Percentiles rank a stretch among this genome's conserved stretches.
phyloP scores from a whole-genome alignment of 2,888 invertebrate genomes.

The Drosophila tanythrix region DNA sequence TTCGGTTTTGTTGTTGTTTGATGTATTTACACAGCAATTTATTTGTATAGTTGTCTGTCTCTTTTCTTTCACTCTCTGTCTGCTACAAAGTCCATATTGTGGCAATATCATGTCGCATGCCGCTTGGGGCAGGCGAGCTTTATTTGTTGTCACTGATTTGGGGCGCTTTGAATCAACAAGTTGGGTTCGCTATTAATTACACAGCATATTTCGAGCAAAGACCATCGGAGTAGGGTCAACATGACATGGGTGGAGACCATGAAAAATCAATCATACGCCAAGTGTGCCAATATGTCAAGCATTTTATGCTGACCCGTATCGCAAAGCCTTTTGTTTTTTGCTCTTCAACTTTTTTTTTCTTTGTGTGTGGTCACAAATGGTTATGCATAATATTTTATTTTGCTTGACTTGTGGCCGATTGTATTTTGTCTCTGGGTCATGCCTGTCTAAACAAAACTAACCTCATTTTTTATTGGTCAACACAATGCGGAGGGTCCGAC shows the following conservation, averaged over 20 bases:
- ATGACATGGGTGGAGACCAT: constrained; percentile 30
- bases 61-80: constrained; percentile 17
- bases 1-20: constrained; percentile 38
- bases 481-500: constrained; percentile 45
- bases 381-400: constrained; percentile 49
- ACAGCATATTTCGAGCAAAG: constrained; percentile 16
- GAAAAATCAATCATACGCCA: constrained; percentile 72
- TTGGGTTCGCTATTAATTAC: constrained; percentile 50
- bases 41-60: constrained; percentile 54
- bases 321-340: constrained; percentile 34
- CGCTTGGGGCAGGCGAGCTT: constrained; percentile 13
- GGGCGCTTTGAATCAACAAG: constrained; percentile 64
- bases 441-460: constrained; percentile 73
- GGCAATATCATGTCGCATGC: constrained; percentile 47
- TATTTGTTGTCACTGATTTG: constrained; percentile 31
- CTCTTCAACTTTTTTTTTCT: constrained; percentile 18
- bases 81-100: constrained; percentile 29
- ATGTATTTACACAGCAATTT: constrained; percentile 65
- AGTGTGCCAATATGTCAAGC: constrained; percentile 76
- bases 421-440: constrained; percentile 45
- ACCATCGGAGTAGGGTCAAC: constrained; percentile 11
- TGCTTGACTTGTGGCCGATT: constrained; percentile 16
- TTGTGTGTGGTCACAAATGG: constrained; percentile 30
- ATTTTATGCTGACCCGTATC: constrained; percentile 63
- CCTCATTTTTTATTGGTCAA: constrained; percentile 73